Percentiles rank a stretch among this genome's conserved stretches.
phyloP scores from a whole-genome alignment of 2,888 invertebrate species.

The Drosophila antonietae region DNA sequence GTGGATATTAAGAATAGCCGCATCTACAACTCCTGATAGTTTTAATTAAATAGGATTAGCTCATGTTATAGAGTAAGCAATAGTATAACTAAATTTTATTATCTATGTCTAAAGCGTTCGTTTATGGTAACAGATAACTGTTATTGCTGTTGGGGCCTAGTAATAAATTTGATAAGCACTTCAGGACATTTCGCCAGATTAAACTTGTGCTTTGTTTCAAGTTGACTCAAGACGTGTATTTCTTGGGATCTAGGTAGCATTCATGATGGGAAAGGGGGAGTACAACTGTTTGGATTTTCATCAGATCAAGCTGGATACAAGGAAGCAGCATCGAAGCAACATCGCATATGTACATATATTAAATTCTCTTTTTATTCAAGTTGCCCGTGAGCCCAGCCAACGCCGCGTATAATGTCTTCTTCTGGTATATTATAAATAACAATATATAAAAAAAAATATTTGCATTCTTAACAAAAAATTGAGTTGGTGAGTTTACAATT shows the following conservation, averaged over 20 bases:
- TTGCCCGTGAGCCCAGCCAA: background rate
- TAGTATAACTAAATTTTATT: slow-evolving; percentile 13
- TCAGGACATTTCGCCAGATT: background rate
- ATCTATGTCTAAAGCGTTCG: slow-evolving; percentile 21
- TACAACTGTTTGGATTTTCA: background rate
- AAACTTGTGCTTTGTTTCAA: background rate
- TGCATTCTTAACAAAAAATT: slow-evolving; percentile 16
- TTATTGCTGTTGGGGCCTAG: slow-evolving; percentile 17
- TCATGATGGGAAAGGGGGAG: background rate
- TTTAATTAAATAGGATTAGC: background rate
- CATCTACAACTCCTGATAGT: slow-evolving; percentile 50
- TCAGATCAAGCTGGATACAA: background rate
- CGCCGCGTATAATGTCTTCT: background rate
- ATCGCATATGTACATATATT: background rate
- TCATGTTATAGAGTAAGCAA: slow-evolving; percentile 7
- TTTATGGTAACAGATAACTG: slow-evolving; percentile 7
- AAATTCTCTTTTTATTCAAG: background rate
- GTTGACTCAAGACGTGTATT: background rate
- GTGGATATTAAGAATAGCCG: slow-evolving; percentile 82
- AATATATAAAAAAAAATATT: slow-evolving; percentile 15
- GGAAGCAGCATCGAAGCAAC: background rate
- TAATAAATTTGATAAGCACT: slow-evolving; percentile 30
- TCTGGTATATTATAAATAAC: slow-evolving; percentile 34
- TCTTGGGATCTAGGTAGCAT: background rate
- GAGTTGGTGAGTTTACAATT: slow-evolving; percentile 18